phyloP scores from a whole-genome alignment of 2,113 vertebrate genomes.

The Coregonus clupeaformis region DNA sequence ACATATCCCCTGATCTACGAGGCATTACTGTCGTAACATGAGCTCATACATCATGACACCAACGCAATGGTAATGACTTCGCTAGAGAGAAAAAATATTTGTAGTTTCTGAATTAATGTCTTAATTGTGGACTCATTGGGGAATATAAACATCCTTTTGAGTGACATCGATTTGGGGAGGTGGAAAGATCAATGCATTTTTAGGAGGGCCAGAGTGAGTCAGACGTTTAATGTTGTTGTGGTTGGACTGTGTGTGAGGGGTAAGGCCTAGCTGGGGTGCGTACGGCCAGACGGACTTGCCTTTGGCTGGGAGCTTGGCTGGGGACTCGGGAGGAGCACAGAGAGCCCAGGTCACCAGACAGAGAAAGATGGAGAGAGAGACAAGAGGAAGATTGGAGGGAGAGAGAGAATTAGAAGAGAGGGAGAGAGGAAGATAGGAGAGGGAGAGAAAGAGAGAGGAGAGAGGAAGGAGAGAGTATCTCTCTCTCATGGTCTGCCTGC shows the following conservation, averaged over 20 bases:
- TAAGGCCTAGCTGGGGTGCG: background rate
- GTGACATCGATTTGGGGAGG: background rate
- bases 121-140: background rate
- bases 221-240: background rate
- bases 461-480: background rate
- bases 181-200: background rate
- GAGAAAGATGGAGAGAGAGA: background rate
- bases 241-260: background rate
- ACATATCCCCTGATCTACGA: slow-evolving; percentile 9
- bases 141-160: background rate
- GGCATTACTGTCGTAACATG: slow-evolving; percentile 23
- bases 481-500: slow-evolving; percentile 14
- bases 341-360: background rate
- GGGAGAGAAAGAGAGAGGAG: background rate
- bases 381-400: background rate
- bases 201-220: background rate
- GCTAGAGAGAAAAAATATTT: slow-evolving; percentile 16
- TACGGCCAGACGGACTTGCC: too few relatives aligned
- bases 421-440: background rate
- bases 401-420: background rate
- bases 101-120: slow-evolving; percentile 6
- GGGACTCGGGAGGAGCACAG: background rate
- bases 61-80: slow-evolving; percentile 17
- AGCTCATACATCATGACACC: slow-evolving; percentile 10
- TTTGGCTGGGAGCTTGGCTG: background rate